A percentile compares a stretch with the other conserved stretches of the same genome.
Conservation (phyloP, 37 sponge, comb jelly and placozoan species). For the Axinella damicornis region DNA sequence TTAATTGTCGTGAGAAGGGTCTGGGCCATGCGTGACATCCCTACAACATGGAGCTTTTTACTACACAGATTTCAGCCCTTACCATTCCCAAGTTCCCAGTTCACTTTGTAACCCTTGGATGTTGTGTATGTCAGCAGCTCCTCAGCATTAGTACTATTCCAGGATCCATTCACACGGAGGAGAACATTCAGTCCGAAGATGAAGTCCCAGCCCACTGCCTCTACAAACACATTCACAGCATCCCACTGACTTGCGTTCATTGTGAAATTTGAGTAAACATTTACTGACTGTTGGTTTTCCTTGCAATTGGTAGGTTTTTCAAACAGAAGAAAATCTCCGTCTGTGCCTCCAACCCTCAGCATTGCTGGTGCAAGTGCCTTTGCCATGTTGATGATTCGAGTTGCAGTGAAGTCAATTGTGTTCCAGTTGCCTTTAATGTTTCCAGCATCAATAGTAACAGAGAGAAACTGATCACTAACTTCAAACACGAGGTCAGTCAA, state of each 20-base stretch:
- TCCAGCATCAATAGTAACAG: slow-evolving; percentile 46
- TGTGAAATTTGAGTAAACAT: slow-evolving; percentile 18
- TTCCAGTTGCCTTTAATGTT: slow-evolving; percentile 26
- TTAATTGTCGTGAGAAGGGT: too few species aligned
- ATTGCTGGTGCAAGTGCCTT: slow-evolving; percentile 59
- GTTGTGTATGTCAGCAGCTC: slow-evolving; percentile 56
- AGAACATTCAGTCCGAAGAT: slow-evolving; percentile 68
- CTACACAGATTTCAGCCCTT: background rate
- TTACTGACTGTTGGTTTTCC: too few species aligned
- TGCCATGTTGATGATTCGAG: slow-evolving; percentile 52
- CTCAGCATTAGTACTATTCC: slow-evolving; percentile 62
- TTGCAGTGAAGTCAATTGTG: slow-evolving; percentile 32
- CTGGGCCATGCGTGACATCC: too few species aligned
- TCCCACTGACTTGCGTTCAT: slow-evolving; percentile 57
- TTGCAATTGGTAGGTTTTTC: background rate
- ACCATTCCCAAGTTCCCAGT: slow-evolving; percentile 83
- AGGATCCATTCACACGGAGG: slow-evolving; percentile 14
- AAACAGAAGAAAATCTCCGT: slow-evolving; percentile 45
- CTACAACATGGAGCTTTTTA: too few species aligned
- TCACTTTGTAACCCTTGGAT: slow-evolving; percentile 44
- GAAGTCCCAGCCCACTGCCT: slow-evolving; percentile 44
- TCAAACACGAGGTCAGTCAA: too few species aligned
- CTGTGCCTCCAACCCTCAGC: slow-evolving; percentile 66
- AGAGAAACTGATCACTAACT: slow-evolving; percentile 46
- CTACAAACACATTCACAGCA: slow-evolving; percentile 42